phyloP scores from a whole-genome alignment of 2,113 vertebrate genomes.

The Phalacrocorax aristotelis region DNA sequence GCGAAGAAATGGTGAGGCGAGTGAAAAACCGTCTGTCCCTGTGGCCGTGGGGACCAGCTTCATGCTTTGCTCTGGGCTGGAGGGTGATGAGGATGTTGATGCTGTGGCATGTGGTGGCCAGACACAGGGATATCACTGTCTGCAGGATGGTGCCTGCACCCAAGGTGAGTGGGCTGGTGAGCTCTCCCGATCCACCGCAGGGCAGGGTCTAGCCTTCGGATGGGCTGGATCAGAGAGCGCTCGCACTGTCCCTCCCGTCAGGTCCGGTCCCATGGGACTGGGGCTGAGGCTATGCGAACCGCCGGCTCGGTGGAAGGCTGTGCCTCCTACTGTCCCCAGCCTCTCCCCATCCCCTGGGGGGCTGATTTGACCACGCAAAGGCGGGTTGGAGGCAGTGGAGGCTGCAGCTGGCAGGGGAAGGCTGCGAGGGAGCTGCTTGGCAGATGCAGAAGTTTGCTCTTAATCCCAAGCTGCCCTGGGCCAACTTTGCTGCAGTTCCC shows the following conservation, averaged over 20 bases:
- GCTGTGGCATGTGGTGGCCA: neutral
- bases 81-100: neutral
- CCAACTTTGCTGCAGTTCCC: neutral
- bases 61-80: neutral
- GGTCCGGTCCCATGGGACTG: accelerated
- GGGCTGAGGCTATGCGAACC: neutral
- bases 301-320: accelerated
- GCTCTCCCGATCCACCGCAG: accelerated
- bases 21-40: accelerated
- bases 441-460: neutral
- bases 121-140: accelerated
- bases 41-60: accelerated
- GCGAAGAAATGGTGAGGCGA: neutral
- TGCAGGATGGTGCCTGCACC: accelerated
- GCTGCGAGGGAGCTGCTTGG: neutral
- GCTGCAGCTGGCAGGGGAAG: conserved; percentile 13
- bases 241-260: accelerated
- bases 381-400: conserved; percentile 44
- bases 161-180: accelerated
- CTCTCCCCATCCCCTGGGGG: neutral
- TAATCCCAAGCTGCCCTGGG: neutral
- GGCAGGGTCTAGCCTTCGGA: neutral
- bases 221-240: accelerated
- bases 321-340: neutral
- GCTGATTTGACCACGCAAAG: conserved; percentile 1